Conservation (phyloP, 1,140 invertebrate species). For the Pseudachorutes palmiensis region DNA sequence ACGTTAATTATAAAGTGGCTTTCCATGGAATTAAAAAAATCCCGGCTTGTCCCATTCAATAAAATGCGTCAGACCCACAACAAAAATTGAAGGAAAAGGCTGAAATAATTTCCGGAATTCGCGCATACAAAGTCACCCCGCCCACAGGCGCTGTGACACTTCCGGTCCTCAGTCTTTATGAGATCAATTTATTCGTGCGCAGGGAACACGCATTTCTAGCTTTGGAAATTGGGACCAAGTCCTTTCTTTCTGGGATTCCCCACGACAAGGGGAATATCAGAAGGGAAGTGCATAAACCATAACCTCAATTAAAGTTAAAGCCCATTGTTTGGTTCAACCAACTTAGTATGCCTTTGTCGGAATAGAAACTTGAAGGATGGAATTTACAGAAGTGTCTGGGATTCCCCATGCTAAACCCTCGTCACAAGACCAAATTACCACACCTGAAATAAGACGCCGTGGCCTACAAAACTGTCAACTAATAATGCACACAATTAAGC, state of each 20-base stretch:
- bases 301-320: constrained; percentile 11
- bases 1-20: too few species aligned
- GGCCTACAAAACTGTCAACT: too few species aligned
- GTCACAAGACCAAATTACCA: neutral
- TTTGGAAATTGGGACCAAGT: neutral
- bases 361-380: neutral
- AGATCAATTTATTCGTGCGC: neutral
- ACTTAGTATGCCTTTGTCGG: neutral
- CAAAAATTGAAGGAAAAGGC: too few species aligned
- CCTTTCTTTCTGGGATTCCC: constrained; percentile 3
- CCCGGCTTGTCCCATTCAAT: too few species aligned
- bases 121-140: neutral
- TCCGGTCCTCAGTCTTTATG: neutral
- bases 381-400: neutral
- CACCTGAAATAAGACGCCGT: too few species aligned
- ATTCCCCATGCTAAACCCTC: neutral
- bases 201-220: neutral
- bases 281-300: neutral
- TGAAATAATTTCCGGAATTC: neutral
- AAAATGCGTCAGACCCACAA: too few species aligned
- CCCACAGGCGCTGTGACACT: neutral
- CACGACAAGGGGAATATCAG: neutral
- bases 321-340: constrained; percentile 5
- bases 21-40: too few species aligned
- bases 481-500: too few species aligned